phyloP scores from a whole-genome alignment of 2,888 invertebrate species.

The Cephus runcator region DNA sequence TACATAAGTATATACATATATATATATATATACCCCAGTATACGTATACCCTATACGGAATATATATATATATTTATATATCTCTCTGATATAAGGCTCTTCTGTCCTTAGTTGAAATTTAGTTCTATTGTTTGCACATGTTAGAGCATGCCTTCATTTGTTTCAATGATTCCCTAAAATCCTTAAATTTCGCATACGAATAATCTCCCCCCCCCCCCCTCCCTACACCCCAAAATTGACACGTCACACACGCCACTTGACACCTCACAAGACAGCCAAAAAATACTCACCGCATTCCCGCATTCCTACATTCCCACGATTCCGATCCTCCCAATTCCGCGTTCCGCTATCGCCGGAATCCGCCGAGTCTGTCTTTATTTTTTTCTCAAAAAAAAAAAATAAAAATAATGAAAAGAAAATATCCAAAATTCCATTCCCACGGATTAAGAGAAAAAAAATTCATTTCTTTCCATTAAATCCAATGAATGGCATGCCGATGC shows the following conservation, averaged over 20 bases:
- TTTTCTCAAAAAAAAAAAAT: not conserved
- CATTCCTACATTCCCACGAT: conserved; percentile 11
- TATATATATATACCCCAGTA: conserved; percentile 26
- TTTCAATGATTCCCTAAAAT: conserved; percentile 28
- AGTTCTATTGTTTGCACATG: conserved; percentile 66
- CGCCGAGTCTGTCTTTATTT: conserved; percentile 47
- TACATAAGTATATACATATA: conserved; percentile 35
- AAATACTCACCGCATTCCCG: conserved; percentile 17
- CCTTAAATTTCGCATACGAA: not conserved
- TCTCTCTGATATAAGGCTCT: conserved; percentile 64
- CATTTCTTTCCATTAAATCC: conserved; percentile 25
- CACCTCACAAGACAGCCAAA: conserved; percentile 30
- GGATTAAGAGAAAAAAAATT: conserved; percentile 1
- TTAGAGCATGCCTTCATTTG: conserved; percentile 65
- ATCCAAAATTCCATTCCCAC: conserved; percentile 1
- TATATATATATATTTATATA: conserved; percentile 54
- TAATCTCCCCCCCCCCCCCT: not conserved
- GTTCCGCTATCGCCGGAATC: conserved; percentile 30
- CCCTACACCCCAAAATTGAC: not conserved
- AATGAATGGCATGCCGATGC: conserved; percentile 64
- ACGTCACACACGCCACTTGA: conserved; percentile 27
- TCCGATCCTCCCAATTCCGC: conserved; percentile 11
- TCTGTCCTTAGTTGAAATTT: conserved; percentile 65
- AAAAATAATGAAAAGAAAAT: not conserved
- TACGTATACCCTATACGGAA: conserved; percentile 21